Conservation (phyloP, 2,113 vertebrate genomes). For the Cinclus mexicanus region DNA sequence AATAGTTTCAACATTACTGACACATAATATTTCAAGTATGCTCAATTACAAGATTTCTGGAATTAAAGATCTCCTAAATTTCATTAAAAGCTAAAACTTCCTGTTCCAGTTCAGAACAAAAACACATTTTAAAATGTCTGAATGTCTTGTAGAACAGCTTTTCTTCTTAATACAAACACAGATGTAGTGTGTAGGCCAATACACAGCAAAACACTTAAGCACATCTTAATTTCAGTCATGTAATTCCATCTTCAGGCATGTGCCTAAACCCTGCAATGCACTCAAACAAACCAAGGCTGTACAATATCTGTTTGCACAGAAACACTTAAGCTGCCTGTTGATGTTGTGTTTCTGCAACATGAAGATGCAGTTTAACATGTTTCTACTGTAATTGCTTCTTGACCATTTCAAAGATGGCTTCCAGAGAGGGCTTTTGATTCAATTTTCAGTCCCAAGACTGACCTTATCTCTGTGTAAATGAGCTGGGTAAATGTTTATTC, state of each 20-base stretch:
- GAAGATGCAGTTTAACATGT: not conserved
- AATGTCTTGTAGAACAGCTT: constrained; percentile 48
- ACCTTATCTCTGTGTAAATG: not conserved
- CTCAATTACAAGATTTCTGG: constrained; percentile 18
- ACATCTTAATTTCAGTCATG: not conserved
- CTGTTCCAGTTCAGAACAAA: constrained; percentile 42
- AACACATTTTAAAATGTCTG: not conserved
- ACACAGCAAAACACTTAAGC: constrained; percentile 13
- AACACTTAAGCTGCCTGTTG: not conserved
- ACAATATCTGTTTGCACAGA: not conserved
- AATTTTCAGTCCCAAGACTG: not conserved
- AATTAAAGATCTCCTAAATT: constrained; percentile 23
- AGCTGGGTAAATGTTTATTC: not conserved
- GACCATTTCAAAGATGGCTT: not conserved
- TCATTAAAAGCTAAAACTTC: constrained; percentile 21
- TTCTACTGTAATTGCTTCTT: not conserved
- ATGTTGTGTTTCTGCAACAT: not conserved
- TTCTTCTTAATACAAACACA: constrained; percentile 56
- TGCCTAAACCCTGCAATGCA: not conserved
- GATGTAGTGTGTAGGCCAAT: constrained; percentile 29
- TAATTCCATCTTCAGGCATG: constrained; percentile 14
- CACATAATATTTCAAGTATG: not conserved
- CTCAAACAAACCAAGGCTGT: not conserved
- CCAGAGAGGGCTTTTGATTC: not conserved
- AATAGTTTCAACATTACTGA: constrained; percentile 14